Evolutionary conservation across 2,797 vertebrate species (phyloP).

Genomic region (Synaphobranchus kaupii): DNA sequence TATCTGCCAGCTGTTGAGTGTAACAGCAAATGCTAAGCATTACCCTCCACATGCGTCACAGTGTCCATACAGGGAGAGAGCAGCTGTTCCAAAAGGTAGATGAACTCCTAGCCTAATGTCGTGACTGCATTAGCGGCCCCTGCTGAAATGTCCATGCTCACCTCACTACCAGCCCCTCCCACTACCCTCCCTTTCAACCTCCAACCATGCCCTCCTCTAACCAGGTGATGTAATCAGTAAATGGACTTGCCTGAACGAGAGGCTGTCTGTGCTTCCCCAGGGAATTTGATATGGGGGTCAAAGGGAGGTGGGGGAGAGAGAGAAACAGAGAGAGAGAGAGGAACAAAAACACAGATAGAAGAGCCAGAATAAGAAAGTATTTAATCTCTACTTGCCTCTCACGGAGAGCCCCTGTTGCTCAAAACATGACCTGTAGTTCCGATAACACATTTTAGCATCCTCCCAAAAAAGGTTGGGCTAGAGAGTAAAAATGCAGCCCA

Average conservation of each 20-base stretch:
- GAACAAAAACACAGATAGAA: constrained; percentile 40
- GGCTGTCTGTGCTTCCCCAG: constrained; percentile 55
- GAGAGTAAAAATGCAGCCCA: constrained; percentile 27
- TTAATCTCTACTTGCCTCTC: constrained; percentile 25
- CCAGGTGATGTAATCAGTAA: constrained; percentile 52
- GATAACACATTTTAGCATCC: constrained; percentile 14
- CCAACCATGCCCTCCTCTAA: constrained; percentile 20
- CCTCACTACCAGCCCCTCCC: neutral
- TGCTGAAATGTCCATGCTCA: neutral
- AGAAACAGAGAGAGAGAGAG: constrained; percentile 51
- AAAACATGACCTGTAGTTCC: constrained; percentile 29
- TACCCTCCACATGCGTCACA: constrained; percentile 62
- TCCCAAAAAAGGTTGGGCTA: neutral
- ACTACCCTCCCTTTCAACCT: neutral
- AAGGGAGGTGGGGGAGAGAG: constrained; percentile 8
- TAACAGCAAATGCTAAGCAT: constrained; percentile 59
- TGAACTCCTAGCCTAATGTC: neutral
- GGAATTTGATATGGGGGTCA: constrained; percentile 54
- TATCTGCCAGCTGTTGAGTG: constrained; percentile 73
- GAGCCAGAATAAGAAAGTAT: constrained; percentile 48
- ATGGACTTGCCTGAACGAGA: constrained; percentile 40
- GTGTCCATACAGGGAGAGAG: constrained; percentile 49
- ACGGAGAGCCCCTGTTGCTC: neutral
- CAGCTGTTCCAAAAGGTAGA: constrained; percentile 61
- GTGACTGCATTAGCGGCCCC: neutral